Conservation (phyloP, 2,888 invertebrate genomes). For the Smittia aterrima region DNA sequence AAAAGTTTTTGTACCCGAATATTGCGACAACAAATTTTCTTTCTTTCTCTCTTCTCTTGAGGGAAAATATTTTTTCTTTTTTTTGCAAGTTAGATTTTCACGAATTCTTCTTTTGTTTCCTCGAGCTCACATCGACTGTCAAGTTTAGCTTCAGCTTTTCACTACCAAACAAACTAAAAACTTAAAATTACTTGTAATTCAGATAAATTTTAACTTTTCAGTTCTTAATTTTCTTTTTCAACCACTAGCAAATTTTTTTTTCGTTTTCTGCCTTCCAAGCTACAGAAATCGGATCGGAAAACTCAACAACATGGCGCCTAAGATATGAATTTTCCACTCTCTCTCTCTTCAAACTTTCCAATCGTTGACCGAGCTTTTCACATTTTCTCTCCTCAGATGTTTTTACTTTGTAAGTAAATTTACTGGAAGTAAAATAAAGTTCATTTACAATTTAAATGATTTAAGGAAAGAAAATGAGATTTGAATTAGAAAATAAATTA, state of each 20-base stretch:
- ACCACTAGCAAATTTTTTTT: slow-evolving; percentile 5
- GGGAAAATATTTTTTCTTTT: background rate
- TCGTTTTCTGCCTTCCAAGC: slow-evolving; percentile 2
- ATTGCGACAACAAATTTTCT: too few relatives aligned
- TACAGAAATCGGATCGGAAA: background rate
- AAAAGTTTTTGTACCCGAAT: too few relatives aligned
- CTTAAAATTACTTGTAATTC: background rate
- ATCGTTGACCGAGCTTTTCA: background rate
- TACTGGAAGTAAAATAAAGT: too few relatives aligned
- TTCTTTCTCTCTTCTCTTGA: background rate
- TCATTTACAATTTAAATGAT: too few relatives aligned
- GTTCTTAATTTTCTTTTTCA: background rate
- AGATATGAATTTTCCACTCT: background rate
- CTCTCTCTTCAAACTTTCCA: slow-evolving; percentile 4
- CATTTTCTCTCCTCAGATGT: too few relatives aligned
- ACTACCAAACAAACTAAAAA: too few relatives aligned
- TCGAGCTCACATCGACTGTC: too few relatives aligned
- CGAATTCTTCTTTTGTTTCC: background rate
- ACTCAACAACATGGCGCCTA: slow-evolving; percentile 16
- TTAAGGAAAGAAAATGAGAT: background rate
- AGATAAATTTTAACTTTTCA: background rate
- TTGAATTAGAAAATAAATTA: too few relatives aligned
- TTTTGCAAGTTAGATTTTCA: background rate
- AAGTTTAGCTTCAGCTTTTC: too few relatives aligned
- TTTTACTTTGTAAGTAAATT: too few relatives aligned